phyloP scores from a whole-genome alignment of 1,140 invertebrate species.

The Heliconius hermathena region DNA sequence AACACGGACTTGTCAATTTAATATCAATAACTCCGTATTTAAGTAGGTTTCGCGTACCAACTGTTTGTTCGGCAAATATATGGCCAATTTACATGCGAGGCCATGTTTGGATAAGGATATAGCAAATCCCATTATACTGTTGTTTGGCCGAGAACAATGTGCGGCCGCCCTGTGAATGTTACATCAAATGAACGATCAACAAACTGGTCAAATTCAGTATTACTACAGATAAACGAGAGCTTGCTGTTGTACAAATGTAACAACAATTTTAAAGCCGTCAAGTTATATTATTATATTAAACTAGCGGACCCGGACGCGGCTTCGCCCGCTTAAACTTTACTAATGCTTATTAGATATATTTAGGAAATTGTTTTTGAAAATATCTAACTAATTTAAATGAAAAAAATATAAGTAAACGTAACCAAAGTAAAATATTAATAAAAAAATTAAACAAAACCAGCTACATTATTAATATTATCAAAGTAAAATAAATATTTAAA shows the following conservation, averaged over 20 bases:
- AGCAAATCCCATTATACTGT: slow-evolving; percentile 40
- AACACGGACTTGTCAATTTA: not conserved
- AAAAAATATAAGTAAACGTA: no score
- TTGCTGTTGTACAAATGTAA: not conserved
- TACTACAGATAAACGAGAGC: slow-evolving; percentile 18
- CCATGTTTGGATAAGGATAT: slow-evolving; percentile 39
- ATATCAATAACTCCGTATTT: slow-evolving; percentile 29
- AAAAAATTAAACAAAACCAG: no score
- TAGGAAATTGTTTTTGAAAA: no score
- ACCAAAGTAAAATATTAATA: no score
- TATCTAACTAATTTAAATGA: no score
- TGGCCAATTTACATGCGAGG: slow-evolving; percentile 39
- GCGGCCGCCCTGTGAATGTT: slow-evolving; percentile 36
- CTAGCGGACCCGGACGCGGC: no score
- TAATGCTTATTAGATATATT: no score
- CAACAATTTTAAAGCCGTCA: not conserved
- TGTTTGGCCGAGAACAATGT: slow-evolving; percentile 38
- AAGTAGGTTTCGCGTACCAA: slow-evolving; percentile 10
- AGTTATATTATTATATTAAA: not conserved
- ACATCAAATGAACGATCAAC: slow-evolving; percentile 34
- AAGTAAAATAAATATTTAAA: no score
- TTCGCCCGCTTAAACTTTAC: no score
- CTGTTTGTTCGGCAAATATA: slow-evolving; percentile 38
- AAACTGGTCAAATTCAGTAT: slow-evolving; percentile 25
- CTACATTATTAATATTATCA: no score